Conservation (phyloP, 2,113 vertebrate species). For the Morphnarchus princeps region DNA sequence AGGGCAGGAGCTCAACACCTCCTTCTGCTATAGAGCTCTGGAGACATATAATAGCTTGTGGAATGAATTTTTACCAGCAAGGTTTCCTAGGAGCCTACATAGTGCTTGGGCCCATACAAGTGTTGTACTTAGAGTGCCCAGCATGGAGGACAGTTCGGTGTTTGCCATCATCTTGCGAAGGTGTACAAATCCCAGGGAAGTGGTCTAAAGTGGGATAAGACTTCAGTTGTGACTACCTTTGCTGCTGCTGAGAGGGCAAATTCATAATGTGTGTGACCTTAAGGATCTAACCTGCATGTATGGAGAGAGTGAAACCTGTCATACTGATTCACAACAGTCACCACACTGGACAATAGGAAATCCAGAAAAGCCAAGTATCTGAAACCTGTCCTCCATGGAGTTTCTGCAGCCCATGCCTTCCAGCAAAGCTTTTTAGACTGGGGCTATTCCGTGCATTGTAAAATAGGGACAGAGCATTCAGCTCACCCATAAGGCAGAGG, state of each 20-base stretch:
- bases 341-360: not conserved
- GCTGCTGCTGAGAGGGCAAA: not conserved
- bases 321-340: not conserved
- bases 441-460: not conserved
- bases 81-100: not conserved
- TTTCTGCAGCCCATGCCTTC: not conserved
- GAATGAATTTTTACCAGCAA: not conserved
- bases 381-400: not conserved
- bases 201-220: not conserved
- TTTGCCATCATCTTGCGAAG: not conserved
- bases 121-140: not conserved
- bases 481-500: not conserved
- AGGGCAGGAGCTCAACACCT: not conserved
- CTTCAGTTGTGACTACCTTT: not conserved
- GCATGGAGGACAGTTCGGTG: not conserved
- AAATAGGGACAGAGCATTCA: not conserved
- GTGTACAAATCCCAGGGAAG: not conserved
- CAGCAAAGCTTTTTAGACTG: not conserved
- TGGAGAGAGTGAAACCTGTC: not conserved
- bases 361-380: not conserved
- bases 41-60: not conserved
- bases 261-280: not conserved
- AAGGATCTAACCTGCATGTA: not conserved
- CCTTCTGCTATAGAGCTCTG: not conserved
- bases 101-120: not conserved